These are phyloP conservation scores for Colistium nudipinnis DNA, from an alignment of 2,113 vertebrate genomes.

Conservation along the genomic window DNA sequence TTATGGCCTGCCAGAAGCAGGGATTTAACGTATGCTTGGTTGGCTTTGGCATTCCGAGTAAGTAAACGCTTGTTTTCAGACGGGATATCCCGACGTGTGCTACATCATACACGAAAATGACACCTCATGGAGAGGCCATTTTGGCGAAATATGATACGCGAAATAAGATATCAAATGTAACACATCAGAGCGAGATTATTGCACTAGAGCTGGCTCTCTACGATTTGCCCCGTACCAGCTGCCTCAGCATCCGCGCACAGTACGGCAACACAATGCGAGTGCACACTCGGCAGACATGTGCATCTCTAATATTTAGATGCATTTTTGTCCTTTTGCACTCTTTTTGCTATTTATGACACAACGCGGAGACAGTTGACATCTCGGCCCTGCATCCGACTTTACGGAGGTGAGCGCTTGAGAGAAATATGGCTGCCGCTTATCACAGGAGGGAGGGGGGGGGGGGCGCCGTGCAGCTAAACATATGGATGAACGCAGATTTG, in stretches of 20 bases:
- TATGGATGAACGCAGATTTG: slow-evolving; percentile 55
- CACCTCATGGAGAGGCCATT: slow-evolving; percentile 51
- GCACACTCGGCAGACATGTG: slow-evolving; percentile 13
- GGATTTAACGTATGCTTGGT: slow-evolving; percentile 72
- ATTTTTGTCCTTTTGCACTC: slow-evolving; percentile 9
- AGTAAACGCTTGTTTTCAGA: slow-evolving; percentile 66
- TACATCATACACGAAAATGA: slow-evolving; percentile 63
- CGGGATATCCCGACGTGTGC: slow-evolving; percentile 49
- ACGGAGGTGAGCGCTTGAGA: slow-evolving; percentile 43
- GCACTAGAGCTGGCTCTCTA: slow-evolving; percentile 39
- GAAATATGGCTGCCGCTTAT: slow-evolving; percentile 46
- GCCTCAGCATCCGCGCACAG: slow-evolving; percentile 6
- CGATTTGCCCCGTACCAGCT: neutral
- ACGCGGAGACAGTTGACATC: slow-evolving; percentile 37
- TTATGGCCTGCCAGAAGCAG: slow-evolving; percentile 64
- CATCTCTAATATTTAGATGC: neutral
- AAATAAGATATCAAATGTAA: slow-evolving; percentile 63
- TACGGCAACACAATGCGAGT: neutral
- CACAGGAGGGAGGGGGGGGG: slow-evolving; percentile 45
- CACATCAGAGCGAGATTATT: slow-evolving; percentile 40
- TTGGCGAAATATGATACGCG: slow-evolving; percentile 20
- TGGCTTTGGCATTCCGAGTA: slow-evolving; percentile 57
- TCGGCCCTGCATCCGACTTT: slow-evolving; percentile 34
- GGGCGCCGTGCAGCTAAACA: slow-evolving; percentile 27
- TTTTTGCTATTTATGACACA: slow-evolving; percentile 36